These are phyloP conservation scores for Poeciliopsis retropinna DNA, from an alignment of 2,113 vertebrate species.

Conservation along the genomic window DNA sequence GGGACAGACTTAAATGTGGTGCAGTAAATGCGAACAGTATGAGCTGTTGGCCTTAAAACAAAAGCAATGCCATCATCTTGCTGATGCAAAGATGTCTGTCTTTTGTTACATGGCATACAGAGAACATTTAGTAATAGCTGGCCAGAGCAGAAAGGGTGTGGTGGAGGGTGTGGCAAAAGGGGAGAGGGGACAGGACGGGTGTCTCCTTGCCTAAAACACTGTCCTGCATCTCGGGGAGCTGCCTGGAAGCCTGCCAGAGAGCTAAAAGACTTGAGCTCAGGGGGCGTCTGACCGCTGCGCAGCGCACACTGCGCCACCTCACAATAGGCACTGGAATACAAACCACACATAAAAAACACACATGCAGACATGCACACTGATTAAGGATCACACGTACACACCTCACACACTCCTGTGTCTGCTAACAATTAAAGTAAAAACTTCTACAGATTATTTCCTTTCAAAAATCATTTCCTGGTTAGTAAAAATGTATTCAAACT, in stretches of 20 bases:
- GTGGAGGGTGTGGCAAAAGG: conserved; percentile 52
- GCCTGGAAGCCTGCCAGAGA: conserved; percentile 84
- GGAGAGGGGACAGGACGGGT: conserved; percentile 58
- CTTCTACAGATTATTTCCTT: conserved; percentile 18
- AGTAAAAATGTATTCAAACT: conserved; percentile 13
- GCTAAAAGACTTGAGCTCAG: conserved; percentile 85
- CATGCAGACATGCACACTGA: conserved; percentile 60
- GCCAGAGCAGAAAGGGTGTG: conserved; percentile 52
- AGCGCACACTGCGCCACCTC: conserved; percentile 83
- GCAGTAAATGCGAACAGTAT: conserved; percentile 5
- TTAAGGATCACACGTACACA: conserved; percentile 54
- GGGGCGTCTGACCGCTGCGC: conserved; percentile 81
- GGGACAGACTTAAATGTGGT: conserved; percentile 32
- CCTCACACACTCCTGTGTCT: conserved; percentile 28
- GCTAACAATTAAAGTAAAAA: conserved; percentile 42
- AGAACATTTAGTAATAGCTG: conserved; percentile 46
- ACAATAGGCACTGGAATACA: conserved; percentile 85
- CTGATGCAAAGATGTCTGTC: conserved; percentile 34
- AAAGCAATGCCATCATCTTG: conserved; percentile 17
- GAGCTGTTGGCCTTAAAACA: conserved; percentile 1
- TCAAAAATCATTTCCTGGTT: conserved; percentile 10
- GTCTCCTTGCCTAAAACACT: conserved; percentile 85
- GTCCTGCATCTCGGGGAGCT: conserved; percentile 83
- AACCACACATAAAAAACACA: conserved; percentile 76
- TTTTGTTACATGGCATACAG: conserved; percentile 49